Base-by-base conservation (phyloP, 2,888 invertebrate genomes). In the Apotomis capreana region DNA sequence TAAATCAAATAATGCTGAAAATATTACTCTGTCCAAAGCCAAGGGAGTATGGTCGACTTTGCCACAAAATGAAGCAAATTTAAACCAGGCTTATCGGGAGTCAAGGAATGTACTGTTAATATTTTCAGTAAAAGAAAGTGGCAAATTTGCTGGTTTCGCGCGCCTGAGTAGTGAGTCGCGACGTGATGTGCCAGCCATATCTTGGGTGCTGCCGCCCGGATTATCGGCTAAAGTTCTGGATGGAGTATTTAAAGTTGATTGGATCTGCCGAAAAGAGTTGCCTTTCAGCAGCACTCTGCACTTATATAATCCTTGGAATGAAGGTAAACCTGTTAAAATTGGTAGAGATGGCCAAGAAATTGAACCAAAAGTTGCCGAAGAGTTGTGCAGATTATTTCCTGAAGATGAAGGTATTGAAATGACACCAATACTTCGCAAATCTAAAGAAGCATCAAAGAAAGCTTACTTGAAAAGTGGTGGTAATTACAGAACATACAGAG, bases 281-380 rank as follows among this genome's bases (percentile, higher is more conserved):
- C 96, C 98, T 3, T 99, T 99, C 83, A 96, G 96, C 78, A 97
- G 96, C 83, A 98, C 98, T 2, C 95, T 97, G 79, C 98, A 99
- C 88, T 93, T 99, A 74, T 98, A 98, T 84, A 99, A 99, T 92
- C 97, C 98, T 5, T 99, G 99, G 98, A 99, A 99, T 94, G 99
- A 99, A 86, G 98, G 98, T 60, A 99, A 99, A 90, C 98, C 99
- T 71, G 99, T 99, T 0, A 99, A 99, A 94, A 99, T 99, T 82
- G 99, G 99, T n/a, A 95, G 99, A 76, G 99, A 99, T 94, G 99
- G 99, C 0, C 97, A 99, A 94, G 99, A 99, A 94, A 98, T 99
- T 78, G 99, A 99, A 87, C 98, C 99, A 3, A 95, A 97, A 87
- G 97, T 98, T 69, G 99, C 98, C 15, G 98, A 98, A 87, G 98